Percentiles rank a stretch among this genome's conserved stretches.
Evolutionary conservation across 2,797 vertebrate species (phyloP).

Genomic region (Melanotaenia boesemani): DNA sequence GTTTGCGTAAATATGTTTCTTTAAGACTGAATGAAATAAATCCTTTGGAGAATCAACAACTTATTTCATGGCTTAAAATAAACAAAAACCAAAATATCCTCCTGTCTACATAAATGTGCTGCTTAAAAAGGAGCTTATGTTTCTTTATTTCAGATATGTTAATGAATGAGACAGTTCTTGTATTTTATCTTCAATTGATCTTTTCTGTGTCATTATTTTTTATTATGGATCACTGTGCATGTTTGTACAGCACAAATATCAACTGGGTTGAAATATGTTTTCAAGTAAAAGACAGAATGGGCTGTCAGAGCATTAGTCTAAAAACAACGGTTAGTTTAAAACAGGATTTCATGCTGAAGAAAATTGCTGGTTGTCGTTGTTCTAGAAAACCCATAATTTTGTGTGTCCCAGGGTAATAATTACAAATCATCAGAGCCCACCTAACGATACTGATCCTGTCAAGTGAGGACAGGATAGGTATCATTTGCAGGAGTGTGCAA

Average conservation of each 20-base stretch:
- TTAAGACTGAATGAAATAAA: no score
- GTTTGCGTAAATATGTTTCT: no score
- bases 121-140: no score
- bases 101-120: no score
- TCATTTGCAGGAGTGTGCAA: conserved; percentile 11
- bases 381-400: conserved; percentile 22
- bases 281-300: background rate
- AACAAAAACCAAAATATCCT: no score
- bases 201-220: background rate
- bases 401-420: conserved; percentile 24
- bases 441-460: conserved; percentile 21
- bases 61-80: no score
- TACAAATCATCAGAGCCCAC: conserved; percentile 21
- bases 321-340: conserved; percentile 8
- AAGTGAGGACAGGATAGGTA: conserved; percentile 12
- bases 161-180: no score
- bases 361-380: conserved; percentile 12
- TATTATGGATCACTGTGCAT: background rate
- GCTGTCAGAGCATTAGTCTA: background rate
- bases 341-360: background rate
- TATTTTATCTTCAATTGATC: no score
- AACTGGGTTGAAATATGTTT: background rate
- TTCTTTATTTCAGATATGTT: no score
- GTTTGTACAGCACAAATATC: background rate
- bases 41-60: no score